Evolutionary conservation across 2,797 vertebrate genomes (phyloP).

Genomic region (Anas acuta): DNA sequence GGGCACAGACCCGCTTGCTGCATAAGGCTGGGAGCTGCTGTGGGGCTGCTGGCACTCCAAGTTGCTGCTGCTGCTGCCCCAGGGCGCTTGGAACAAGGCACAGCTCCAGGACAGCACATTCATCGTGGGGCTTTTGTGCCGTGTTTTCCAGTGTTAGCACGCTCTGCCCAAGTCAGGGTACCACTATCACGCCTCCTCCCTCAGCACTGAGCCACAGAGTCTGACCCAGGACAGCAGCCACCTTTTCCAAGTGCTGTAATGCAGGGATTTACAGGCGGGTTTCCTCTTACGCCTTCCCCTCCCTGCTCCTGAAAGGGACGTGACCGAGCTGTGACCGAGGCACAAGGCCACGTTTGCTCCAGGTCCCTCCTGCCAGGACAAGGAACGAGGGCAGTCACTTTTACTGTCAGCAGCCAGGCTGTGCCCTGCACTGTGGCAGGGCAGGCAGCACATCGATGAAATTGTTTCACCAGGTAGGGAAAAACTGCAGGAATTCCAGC

Average conservation of each 20-base stretch:
- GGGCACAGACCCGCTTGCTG: too few relatives aligned
- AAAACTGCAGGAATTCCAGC: background rate
- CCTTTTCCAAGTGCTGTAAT: background rate
- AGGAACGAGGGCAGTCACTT: background rate
- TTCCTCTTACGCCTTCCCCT: background rate
- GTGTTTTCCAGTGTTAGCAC: fast-evolving
- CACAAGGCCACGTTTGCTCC: background rate
- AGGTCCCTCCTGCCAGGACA: background rate
- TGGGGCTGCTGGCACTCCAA: fast-evolving
- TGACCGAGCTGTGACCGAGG: fast-evolving
- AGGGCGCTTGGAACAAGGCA: background rate
- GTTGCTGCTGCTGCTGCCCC: fast-evolving
- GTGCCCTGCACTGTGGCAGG: fast-evolving
- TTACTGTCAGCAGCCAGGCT: background rate
- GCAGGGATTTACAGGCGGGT: background rate
- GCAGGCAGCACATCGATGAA: background rate
- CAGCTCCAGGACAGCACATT: fast-evolving
- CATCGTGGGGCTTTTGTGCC: background rate
- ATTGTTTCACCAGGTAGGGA: background rate
- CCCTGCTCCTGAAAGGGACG: fast-evolving
- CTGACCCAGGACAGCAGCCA: fast-evolving
- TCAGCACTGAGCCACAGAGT: background rate
- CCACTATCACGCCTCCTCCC: background rate
- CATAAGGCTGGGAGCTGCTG: background rate
- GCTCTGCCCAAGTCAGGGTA: background rate